A percentile compares a stretch with the other conserved stretches of the same genome.
Conservation (phyloP, 2,888 invertebrate genomes). For the Lacanobia oleracea region DNA sequence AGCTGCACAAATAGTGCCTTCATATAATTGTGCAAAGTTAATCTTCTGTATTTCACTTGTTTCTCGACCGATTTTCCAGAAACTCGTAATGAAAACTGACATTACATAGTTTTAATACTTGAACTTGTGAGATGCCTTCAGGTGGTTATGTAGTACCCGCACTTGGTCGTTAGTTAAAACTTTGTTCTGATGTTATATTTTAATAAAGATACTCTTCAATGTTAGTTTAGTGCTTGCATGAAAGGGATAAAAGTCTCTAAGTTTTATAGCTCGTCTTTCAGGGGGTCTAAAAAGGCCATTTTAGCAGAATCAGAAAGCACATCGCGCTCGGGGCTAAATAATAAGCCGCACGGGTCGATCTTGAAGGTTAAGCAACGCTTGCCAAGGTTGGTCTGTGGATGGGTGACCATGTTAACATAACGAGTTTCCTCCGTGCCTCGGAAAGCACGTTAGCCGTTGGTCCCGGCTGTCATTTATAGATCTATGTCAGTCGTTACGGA, state of each 20-base stretch:
- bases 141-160: neutral
- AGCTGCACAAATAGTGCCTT: neutral
- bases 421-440: too few species aligned
- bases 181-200: neutral
- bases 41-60: neutral
- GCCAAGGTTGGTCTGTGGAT: too few species aligned
- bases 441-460: too few species aligned
- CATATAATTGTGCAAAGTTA: neutral
- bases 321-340: too few species aligned
- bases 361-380: too few species aligned
- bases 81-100: neutral
- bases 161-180: neutral
- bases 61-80: neutral
- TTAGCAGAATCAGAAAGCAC: too few species aligned
- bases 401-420: too few species aligned
- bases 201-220: neutral
- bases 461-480: too few species aligned
- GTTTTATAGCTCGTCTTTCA: neutral
- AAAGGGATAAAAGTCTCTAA: neutral
- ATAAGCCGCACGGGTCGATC: too few species aligned
- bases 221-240: neutral
- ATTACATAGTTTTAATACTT: constrained; percentile 1
- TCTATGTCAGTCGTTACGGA: too few species aligned
- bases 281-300: too few species aligned
- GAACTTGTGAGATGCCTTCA: neutral